phyloP scores from a whole-genome alignment of 2,888 invertebrate genomes.

The Phengaris alcon region DNA sequence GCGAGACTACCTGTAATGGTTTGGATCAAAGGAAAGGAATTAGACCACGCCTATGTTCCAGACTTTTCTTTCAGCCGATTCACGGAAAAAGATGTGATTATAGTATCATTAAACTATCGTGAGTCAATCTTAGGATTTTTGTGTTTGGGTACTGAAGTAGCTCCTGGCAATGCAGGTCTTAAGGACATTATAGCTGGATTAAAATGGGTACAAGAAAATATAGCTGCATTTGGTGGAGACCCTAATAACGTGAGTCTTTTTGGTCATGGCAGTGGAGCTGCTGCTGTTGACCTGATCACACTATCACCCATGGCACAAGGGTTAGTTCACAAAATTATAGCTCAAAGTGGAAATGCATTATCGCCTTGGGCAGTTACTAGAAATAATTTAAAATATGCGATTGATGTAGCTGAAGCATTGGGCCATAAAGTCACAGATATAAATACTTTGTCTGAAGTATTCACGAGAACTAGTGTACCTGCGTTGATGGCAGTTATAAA shows the following conservation, averaged over 20 bases:
- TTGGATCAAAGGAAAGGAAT: conserved; percentile 68
- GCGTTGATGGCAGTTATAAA: conserved; percentile 65
- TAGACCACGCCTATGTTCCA: conserved; percentile 49
- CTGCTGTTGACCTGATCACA: conserved; percentile 68
- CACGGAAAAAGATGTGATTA: conserved; percentile 82
- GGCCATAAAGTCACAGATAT: conserved; percentile 55
- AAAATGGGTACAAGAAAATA: conserved; percentile 86
- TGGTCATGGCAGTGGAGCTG: conserved; percentile 89
- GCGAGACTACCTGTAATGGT: conserved; percentile 61
- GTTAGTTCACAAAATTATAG: conserved; percentile 61
- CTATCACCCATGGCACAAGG: conserved; percentile 58
- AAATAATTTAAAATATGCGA: conserved; percentile 59
- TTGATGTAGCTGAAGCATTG: conserved; percentile 60
- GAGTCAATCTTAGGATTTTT: conserved; percentile 86
- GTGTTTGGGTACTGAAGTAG: conserved; percentile 77
- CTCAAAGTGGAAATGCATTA: conserved; percentile 67
- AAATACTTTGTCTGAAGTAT: conserved; percentile 53
- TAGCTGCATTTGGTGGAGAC: conserved; percentile 88
- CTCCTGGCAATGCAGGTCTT: conserved; percentile 91
- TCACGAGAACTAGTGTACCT: conserved; percentile 54
- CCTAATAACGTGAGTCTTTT: conserved; percentile 86
- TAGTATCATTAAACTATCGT: conserved; percentile 84
- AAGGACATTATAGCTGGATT: conserved; percentile 91
- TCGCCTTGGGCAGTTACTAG: conserved; percentile 70
- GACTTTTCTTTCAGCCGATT: conserved; percentile 79